Evolutionary conservation across 2,113 vertebrate genomes (phyloP), one percentile per base, ranked within the genome.

Genomic region (Corythoichthys intestinalis): DNA sequence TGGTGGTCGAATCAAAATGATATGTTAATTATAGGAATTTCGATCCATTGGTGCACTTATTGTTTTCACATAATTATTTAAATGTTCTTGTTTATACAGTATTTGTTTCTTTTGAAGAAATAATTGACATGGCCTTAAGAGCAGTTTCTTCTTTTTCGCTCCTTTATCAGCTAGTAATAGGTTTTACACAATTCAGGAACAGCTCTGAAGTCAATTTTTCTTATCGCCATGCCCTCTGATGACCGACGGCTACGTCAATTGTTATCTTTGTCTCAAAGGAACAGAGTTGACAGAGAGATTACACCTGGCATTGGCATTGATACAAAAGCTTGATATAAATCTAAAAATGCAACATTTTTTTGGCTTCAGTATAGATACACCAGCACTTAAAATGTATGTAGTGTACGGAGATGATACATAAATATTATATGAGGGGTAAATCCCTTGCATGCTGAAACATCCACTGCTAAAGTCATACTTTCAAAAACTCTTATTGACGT

Each of bases 191-290:
- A 76, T 72, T 82, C 59, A 71, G 64, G 77, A 69, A 82, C 68
- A 74, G 35, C 72, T 66, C 65, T 73, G 70, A 73, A 84, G 73
- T 77, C 12, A 75, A 81, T 77, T 68, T 69, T 69, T 65, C 71
- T 83, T 85, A 82, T 86, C 75, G 12, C 65, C 49, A 2, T 81
- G 84, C 79, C 79, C 85, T 78, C 78, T 50, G 66, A 80, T 79
- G 85, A 76, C 79, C 35, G 38, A 2, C 35, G 54, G 3, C 44
- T 67, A 72, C 66, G 67, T 64, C 11, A 54, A 76, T 85, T 65
- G 68, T 63, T 82, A 82, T 86, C 77, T 2, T 7, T 2, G 41
- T 65, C 72, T 72, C n/a, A 0, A 9, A 14, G 69, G 71, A 75
- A 56, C 65, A 59, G 46, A 66, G 66, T 79, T 67, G 65, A 65